A percentile compares a stretch with the other conserved stretches of the same genome.
Evolutionary conservation across 1,140 invertebrate species (phyloP).

Genomic region (Cydia strobilella): DNA sequence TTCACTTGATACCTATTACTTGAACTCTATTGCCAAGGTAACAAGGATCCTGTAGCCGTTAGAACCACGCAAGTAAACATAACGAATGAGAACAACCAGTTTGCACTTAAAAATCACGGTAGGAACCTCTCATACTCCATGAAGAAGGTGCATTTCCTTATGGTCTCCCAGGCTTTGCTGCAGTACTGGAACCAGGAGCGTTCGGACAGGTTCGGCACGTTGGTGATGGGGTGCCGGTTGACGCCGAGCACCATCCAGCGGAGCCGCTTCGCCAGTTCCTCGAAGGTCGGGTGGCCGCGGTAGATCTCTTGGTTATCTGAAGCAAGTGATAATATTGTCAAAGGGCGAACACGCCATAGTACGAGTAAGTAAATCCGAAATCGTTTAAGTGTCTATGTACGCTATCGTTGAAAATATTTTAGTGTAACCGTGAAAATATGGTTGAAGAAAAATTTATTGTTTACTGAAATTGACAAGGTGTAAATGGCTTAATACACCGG

Average conservation of each 20-base stretch:
- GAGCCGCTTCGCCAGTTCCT: conserved; percentile 83
- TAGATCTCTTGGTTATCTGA: conserved; percentile 79
- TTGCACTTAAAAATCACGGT: conserved; percentile 72
- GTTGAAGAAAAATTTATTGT: too few species aligned
- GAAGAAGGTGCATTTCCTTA: conserved; percentile 91
- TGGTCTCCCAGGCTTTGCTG: conserved; percentile 89
- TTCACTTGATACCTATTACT: too few species aligned
- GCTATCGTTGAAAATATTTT: too few species aligned
- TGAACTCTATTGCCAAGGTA: neutral
- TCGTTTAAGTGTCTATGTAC: too few species aligned
- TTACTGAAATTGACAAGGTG: too few species aligned
- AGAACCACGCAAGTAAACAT: neutral
- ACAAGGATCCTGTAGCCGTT: neutral
- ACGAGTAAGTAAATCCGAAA: too few species aligned
- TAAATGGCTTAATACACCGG: too few species aligned
- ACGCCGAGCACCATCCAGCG: conserved; percentile 86
- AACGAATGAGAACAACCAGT: neutral
- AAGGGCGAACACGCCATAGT: neutral
- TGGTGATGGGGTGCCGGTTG: conserved; percentile 83
- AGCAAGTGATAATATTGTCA: conserved; percentile 30
- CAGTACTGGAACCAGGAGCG: conserved; percentile 90
- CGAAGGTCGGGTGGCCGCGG: conserved; percentile 85
- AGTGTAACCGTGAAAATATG: too few species aligned
- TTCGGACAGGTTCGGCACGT: conserved; percentile 83
- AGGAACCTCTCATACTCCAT: conserved; percentile 90